These are phyloP conservation scores for Heloderma charlesbogerti DNA, from an alignment of 2,113 vertebrate species.

Conservation along the genomic window DNA sequence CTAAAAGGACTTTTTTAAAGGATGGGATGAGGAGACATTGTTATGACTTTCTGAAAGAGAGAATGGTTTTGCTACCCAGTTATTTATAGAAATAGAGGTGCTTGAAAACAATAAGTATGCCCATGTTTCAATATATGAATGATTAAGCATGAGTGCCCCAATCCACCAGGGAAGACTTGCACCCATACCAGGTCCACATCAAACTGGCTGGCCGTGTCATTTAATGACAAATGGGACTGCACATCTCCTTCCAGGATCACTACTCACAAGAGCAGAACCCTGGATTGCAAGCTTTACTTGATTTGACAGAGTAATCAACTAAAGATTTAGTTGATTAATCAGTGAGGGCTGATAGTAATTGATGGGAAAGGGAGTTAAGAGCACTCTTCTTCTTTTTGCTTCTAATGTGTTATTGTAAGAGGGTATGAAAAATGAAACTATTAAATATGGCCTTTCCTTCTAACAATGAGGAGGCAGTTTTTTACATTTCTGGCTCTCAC, in stretches of 20 bases:
- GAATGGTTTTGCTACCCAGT: background rate
- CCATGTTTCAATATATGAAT: background rate
- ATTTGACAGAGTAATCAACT: background rate
- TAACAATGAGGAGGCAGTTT: background rate
- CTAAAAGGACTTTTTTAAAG: background rate
- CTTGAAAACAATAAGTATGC: background rate
- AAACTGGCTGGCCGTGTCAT: background rate
- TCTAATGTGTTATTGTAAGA: background rate
- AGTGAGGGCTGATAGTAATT: background rate
- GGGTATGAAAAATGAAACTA: background rate
- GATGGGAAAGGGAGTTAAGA: background rate
- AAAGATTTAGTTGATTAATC: background rate
- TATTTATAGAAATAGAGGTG: background rate
- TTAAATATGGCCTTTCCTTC: background rate
- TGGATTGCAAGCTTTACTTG: background rate
- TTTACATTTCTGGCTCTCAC: background rate
- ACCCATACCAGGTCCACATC: no score
- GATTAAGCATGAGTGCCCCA: background rate
- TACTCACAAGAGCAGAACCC: no score
- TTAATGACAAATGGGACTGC: background rate
- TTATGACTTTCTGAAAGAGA: conserved; percentile 8
- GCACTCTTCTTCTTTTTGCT: background rate
- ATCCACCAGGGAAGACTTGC: background rate
- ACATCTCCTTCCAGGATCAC: background rate
- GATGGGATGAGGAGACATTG: background rate